Conservation (phyloP, 2,888 invertebrate species). For the Buathra laborator region DNA sequence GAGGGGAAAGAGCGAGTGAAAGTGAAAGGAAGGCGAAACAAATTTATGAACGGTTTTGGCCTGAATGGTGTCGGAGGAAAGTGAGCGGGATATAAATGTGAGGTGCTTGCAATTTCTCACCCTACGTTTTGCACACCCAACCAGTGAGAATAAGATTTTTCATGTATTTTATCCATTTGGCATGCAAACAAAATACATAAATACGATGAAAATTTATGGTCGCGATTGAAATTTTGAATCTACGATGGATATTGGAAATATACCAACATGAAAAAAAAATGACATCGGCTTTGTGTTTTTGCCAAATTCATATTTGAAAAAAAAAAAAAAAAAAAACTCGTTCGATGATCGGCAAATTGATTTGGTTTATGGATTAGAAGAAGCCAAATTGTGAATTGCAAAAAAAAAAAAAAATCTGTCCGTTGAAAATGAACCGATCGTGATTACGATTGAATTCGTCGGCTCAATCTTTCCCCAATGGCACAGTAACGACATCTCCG, state of each 20-base stretch:
- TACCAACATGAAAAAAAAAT: no score
- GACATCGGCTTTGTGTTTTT: no score
- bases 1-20: not conserved
- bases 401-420: conserved; percentile 48
- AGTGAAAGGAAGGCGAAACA: conserved; percentile 42
- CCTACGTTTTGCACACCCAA: not conserved
- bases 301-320: no score
- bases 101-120: conserved; percentile 10
- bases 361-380: not conserved
- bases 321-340: no score
- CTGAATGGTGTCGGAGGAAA: conserved; percentile 31
- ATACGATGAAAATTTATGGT: not conserved
- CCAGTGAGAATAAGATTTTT: conserved; percentile 12
- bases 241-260: no score
- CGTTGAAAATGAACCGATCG: conserved; percentile 47
- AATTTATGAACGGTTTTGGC: conserved; percentile 60
- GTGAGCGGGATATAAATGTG: conserved; percentile 7
- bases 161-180: conserved; percentile 14
- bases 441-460: conserved; percentile 61
- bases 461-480: conserved; percentile 43
- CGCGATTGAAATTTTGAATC: not conserved
- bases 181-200: not conserved
- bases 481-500: conserved; percentile 15
- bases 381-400: not conserved
- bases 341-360: no score